Evolutionary conservation across 2,888 invertebrate genomes (phyloP).

Genomic region (Timema cristinae): DNA sequence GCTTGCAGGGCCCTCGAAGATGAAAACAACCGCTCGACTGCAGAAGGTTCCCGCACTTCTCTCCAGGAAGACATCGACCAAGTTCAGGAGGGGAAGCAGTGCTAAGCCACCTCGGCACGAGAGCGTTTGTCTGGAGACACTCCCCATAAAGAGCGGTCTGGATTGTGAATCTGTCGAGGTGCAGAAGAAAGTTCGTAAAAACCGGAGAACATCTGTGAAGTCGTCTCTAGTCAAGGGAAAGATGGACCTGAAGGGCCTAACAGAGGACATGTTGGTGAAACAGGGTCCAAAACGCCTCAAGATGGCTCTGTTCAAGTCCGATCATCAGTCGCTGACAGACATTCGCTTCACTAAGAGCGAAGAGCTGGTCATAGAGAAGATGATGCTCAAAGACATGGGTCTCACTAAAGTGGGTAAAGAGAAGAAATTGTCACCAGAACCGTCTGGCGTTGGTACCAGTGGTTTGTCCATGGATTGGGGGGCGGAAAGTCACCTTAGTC

Average conservation of each 20-base stretch:
- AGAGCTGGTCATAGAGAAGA: not conserved
- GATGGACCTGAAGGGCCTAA: constrained; percentile 11
- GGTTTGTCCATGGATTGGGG: too few relatives aligned
- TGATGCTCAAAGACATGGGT: not conserved
- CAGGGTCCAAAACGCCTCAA: constrained; percentile 28
- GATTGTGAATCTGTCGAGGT: not conserved
- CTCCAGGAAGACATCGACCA: not conserved
- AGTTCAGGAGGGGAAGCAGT: not conserved
- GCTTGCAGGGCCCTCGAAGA: constrained; percentile 19
- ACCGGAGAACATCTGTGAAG: not conserved
- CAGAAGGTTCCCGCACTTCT: not conserved
- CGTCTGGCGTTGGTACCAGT: too few relatives aligned
- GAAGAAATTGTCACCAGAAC: not conserved
- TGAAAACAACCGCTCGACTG: not conserved
- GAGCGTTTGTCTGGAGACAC: not conserved
- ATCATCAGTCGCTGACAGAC: not conserved
- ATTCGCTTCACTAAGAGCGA: not conserved
- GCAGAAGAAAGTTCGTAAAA: not conserved
- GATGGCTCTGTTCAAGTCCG: constrained; percentile 20
- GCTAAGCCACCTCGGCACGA: not conserved
- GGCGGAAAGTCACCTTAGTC: too few relatives aligned
- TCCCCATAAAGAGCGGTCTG: not conserved
- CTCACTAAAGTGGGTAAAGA: not conserved
- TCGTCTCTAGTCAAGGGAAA: not conserved
- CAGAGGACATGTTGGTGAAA: constrained; percentile 14